These are phyloP conservation scores for Eleginops maclovinus DNA, from an alignment of 2,113 vertebrate genomes.

Conservation along the genomic window DNA sequence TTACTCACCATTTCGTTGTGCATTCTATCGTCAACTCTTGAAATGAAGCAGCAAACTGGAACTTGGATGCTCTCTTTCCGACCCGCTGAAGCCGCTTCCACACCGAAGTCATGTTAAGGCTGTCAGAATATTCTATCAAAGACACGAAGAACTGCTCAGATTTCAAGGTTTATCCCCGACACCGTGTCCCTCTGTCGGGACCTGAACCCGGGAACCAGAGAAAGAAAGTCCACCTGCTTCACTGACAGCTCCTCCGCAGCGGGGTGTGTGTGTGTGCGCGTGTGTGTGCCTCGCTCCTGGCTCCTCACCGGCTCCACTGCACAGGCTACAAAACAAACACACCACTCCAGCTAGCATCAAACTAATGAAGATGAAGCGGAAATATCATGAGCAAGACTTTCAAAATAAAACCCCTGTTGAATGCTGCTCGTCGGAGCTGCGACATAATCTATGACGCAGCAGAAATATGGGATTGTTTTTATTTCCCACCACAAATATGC, in stretches of 20 bases:
- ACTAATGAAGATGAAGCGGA: not conserved
- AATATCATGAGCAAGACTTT: accelerated
- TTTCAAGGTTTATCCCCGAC: not conserved
- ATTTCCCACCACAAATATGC: not conserved
- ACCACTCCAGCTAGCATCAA: conserved; percentile 24
- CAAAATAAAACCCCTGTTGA: conserved; percentile 43
- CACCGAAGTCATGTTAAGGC: conserved; percentile 88
- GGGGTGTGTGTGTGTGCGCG: too few species aligned
- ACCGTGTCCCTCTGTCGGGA: not conserved
- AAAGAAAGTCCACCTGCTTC: conserved; percentile 10
- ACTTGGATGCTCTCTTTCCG: conserved; percentile 90
- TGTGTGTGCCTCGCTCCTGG: too few species aligned
- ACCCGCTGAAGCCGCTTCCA: conserved; percentile 93
- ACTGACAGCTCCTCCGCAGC: conserved; percentile 26
- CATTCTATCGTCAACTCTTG: conserved; percentile 89
- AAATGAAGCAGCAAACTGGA: conserved; percentile 91
- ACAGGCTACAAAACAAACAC: conserved; percentile 55
- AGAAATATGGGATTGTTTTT: not conserved
- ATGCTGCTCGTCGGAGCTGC: not conserved
- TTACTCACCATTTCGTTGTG: conserved; percentile 88
- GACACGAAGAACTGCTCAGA: not conserved
- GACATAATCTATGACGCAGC: not conserved
- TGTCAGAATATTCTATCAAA: not conserved
- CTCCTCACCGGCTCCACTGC: conserved; percentile 42
- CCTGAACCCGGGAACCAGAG: not conserved